These are phyloP conservation scores for Bruchidius siliquastri DNA, from an alignment of 2,888 invertebrate species.

Conservation along the genomic window DNA sequence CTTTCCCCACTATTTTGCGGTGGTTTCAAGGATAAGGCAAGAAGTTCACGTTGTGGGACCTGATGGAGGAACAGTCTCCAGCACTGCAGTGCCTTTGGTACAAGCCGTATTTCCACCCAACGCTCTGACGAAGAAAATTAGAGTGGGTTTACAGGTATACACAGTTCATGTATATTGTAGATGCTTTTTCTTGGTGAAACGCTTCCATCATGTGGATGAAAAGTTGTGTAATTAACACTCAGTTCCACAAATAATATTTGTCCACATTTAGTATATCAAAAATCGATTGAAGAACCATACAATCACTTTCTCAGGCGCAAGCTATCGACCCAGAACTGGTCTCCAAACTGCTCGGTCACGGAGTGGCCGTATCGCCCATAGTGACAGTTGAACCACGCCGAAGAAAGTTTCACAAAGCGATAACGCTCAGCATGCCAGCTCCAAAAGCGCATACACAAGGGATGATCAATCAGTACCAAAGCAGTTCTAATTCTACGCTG, in stretches of 20 bases:
- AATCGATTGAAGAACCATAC: too few species aligned
- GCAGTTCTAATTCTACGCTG: conserved; percentile 71
- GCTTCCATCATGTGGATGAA: too few species aligned
- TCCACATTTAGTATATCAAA: too few species aligned
- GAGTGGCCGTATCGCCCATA: conserved; percentile 95
- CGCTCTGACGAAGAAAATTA: conserved; percentile 98
- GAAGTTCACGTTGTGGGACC: conserved; percentile 97
- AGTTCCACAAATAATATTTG: too few species aligned
- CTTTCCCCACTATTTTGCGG: conserved; percentile 97
- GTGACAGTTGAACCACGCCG: conserved; percentile 97
- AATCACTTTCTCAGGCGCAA: conserved; percentile 80
- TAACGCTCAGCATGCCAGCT: conserved; percentile 93
- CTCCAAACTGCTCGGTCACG: conserved; percentile 86
- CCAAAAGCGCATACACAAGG: conserved; percentile 57
- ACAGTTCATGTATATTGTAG: conserved; percentile 11
- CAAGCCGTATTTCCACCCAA: conserved; percentile 85
- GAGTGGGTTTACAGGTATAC: conserved; percentile 86
- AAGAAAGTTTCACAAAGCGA: conserved; percentile 97
- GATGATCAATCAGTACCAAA: conserved; percentile 82
- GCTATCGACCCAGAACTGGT: conserved; percentile 81
- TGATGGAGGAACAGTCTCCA: conserved; percentile 95
- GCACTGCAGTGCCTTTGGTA: conserved; percentile 85
- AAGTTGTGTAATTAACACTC: too few species aligned
- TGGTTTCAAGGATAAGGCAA: conserved; percentile 90
- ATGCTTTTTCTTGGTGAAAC: conserved; percentile 18